Conservation (phyloP, 2,113 vertebrate genomes). For the Thomomys bottae region DNA sequence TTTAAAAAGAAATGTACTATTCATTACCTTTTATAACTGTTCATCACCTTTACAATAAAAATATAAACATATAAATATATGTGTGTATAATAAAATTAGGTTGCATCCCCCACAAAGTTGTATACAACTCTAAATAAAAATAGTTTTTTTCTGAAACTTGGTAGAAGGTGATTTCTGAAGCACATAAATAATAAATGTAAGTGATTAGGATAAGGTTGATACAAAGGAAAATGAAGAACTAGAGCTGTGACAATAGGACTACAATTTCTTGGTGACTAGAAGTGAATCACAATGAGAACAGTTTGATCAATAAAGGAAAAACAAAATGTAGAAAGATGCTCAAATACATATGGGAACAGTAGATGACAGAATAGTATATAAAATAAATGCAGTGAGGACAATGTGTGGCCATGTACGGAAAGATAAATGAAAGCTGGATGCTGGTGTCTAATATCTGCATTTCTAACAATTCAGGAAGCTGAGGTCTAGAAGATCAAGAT, state of each 20-base stretch:
- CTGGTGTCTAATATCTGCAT: no score
- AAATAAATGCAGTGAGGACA: background rate
- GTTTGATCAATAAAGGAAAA: background rate
- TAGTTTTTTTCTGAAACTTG: background rate
- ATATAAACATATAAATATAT: no score
- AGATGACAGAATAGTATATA: background rate
- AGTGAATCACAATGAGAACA: background rate
- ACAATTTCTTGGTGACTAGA: background rate
- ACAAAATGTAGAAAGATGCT: background rate
- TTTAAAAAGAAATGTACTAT: no score
- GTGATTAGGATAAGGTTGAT: background rate
- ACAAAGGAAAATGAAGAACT: background rate
- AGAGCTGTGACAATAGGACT: background rate
- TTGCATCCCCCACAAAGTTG: background rate
- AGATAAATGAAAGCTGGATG: background rate
- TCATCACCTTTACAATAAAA: no score
- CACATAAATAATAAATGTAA: constrained; percentile 1
- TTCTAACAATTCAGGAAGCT: no score
- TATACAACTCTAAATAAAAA: background rate
- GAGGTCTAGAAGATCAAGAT: no score
- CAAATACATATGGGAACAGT: background rate
- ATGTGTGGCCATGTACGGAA: background rate
- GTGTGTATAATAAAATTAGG: no score
- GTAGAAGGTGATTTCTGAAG: background rate
- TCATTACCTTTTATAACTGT: no score